Conservation (phyloP, 2,797 vertebrate species). For the Perodicticus potto region DNA sequence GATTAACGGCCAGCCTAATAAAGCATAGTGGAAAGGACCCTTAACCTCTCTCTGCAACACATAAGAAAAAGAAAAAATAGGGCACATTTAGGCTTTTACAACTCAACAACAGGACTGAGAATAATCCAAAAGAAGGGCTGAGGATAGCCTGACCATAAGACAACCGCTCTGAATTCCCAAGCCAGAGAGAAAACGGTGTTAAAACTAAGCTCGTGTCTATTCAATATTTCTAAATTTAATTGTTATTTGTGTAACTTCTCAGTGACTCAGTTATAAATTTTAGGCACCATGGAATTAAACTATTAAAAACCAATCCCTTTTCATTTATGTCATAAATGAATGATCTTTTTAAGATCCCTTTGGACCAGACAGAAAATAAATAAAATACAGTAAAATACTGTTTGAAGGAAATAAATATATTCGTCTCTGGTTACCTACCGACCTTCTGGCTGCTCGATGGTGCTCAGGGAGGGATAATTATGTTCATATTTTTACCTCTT, state of each 20-base stretch:
- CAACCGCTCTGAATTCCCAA: background rate
- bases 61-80: background rate
- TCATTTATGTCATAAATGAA: background rate
- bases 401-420: background rate
- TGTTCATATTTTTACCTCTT: background rate
- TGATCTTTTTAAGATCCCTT: background rate
- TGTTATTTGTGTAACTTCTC: conserved; percentile 29
- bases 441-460: background rate
- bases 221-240: background rate
- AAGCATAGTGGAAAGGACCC: background rate
- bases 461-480: background rate
- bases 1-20: background rate
- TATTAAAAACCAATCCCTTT: conserved; percentile 14
- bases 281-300: background rate
- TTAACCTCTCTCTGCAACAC: background rate
- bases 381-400: background rate
- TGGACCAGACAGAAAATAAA: background rate
- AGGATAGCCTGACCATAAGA: background rate
- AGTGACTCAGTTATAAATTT: background rate
- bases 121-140: background rate
- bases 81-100: background rate
- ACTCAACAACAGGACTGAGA: background rate
- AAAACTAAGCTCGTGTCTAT: background rate
- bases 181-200: background rate
- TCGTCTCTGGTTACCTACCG: background rate